Conservation (phyloP, 2,797 vertebrate genomes). For the Lacerta viridis region DNA sequence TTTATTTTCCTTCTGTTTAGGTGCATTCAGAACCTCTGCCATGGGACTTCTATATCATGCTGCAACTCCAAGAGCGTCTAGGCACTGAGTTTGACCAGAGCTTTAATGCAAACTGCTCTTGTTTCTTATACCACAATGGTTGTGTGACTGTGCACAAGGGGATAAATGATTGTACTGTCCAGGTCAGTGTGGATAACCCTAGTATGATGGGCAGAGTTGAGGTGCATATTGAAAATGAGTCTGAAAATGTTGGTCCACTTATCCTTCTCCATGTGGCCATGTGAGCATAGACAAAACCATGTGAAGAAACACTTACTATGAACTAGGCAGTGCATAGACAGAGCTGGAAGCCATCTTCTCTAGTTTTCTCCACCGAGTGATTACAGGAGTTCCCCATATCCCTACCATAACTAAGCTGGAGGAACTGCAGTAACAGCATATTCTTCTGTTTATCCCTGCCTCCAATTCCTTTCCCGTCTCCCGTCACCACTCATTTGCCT, state of each 20-base stretch:
- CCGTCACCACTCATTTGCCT: neutral
- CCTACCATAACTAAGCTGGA: neutral
- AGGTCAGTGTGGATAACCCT: conserved; percentile 72
- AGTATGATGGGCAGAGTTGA: rapidly evolving
- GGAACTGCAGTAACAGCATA: neutral
- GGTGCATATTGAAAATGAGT: neutral
- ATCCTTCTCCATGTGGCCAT: neutral
- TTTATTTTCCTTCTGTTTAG: conserved; percentile 65
- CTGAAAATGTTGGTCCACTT: neutral
- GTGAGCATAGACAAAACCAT: neutral
- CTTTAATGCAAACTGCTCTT: conserved; percentile 77
- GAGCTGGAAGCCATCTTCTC: neutral
- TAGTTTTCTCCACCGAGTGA: too few species aligned
- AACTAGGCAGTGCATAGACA: neutral
- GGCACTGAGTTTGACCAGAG: conserved; percentile 72
- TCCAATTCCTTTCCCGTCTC: neutral
- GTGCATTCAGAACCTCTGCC: conserved; percentile 80
- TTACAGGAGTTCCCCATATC: neutral
- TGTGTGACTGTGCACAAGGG: conserved; percentile 77
- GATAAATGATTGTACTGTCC: conserved; percentile 72
- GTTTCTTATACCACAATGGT: conserved; percentile 80
- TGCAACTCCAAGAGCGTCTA: conserved; percentile 80
- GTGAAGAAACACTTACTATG: neutral
- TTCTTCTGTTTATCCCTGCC: neutral
- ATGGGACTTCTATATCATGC: conserved; percentile 85